Conservation (phyloP, 1,140 invertebrate genomes). For the Heliothis subflexa region DNA sequence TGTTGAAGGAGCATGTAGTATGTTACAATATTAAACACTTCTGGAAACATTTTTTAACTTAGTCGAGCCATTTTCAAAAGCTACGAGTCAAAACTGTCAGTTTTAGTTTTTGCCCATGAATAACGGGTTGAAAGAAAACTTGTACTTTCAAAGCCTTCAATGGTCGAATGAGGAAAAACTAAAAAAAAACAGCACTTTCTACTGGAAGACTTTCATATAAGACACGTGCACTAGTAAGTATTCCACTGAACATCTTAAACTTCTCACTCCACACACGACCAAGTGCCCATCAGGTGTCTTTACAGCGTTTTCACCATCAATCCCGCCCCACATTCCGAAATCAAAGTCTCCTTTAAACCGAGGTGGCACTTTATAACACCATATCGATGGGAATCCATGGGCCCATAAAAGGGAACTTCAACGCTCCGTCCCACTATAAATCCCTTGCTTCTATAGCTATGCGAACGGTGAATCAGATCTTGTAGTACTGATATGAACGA, state of each 20-base stretch:
- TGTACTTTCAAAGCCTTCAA: no score
- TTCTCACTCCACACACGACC: background rate
- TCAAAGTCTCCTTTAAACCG: constrained; percentile 19
- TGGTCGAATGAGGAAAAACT: no score
- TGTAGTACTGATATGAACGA: background rate
- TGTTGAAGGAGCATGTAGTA: background rate
- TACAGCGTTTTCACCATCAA: background rate
- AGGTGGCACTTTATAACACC: constrained; percentile 9
- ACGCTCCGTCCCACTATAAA: constrained; percentile 8
- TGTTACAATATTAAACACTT: background rate
- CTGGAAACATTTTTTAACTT: no score
- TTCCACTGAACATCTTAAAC: no score
- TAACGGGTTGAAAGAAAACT: no score
- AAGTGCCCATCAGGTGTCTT: background rate
- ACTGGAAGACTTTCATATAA: no score
- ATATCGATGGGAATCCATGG: constrained; percentile 15
- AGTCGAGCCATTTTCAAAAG: no score
- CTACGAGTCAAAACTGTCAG: no score
- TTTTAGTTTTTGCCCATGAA: no score
- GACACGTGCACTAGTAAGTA: no score
- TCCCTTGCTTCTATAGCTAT: constrained; percentile 7
- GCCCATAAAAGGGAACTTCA: constrained; percentile 34
- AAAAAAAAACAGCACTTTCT: no score
- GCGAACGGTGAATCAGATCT: background rate
- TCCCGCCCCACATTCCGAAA: constrained; percentile 9